phyloP scores from a whole-genome alignment of 2,888 invertebrate genomes.

The Trileptium ribeirensis region DNA sequence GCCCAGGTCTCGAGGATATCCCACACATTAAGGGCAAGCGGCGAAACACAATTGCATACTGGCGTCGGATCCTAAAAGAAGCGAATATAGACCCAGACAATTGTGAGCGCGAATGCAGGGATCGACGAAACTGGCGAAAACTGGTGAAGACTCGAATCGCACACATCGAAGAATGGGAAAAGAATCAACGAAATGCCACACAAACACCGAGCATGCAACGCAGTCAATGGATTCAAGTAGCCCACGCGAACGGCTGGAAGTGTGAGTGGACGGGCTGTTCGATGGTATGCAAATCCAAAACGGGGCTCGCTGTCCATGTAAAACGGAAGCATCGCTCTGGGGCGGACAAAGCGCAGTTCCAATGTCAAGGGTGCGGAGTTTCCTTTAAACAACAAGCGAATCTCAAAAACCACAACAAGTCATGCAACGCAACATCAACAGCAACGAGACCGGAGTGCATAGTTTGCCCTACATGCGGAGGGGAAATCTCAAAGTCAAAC shows the following conservation, averaged over 20 bases:
- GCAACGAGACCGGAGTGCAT: background rate
- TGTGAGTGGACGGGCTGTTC: background rate
- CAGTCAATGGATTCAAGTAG: background rate
- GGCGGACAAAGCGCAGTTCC: background rate
- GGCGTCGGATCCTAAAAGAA: background rate
- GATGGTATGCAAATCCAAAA: conserved; percentile 7
- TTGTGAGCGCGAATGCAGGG: background rate
- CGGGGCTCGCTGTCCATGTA: background rate
- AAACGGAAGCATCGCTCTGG: background rate
- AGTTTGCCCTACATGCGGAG: background rate
- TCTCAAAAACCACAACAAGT: conserved; percentile 2
- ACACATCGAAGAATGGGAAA: conserved; percentile 1
- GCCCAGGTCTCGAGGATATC: too few species aligned
- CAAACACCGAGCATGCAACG: background rate
- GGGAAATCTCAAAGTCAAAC: background rate
- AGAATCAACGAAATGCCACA: background rate
- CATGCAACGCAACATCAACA: background rate
- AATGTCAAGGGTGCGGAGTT: background rate
- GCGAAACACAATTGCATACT: conserved; percentile 3
- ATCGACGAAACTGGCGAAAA: background rate
- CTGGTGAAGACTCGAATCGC: background rate
- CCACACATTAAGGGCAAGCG: background rate
- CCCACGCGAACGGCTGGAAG: background rate
- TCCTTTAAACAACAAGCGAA: conserved; percentile 7
- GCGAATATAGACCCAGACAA: conserved; percentile 4